Evolutionary conservation across 2,797 vertebrate species (phyloP).

Genomic region (Antennarius maculatus): DNA sequence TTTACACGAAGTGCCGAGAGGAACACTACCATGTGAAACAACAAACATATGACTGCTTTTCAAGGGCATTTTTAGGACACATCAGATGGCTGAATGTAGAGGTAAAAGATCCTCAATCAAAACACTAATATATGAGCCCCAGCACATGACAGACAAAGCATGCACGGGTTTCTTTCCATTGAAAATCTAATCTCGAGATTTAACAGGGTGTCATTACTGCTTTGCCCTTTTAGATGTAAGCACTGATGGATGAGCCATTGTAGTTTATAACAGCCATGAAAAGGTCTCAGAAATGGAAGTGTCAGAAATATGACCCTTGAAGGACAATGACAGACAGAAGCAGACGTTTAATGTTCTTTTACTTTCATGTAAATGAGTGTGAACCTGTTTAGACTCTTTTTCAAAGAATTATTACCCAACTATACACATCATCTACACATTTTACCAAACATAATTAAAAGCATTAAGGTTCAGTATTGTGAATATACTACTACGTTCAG

Average conservation of each 20-base stretch:
- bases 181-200: constrained; percentile 67
- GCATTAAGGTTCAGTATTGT: constrained; percentile 1
- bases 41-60: constrained; percentile 56
- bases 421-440: constrained; percentile 18
- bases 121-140: constrained; percentile 34
- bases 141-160: constrained; percentile 30
- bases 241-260: constrained; percentile 61
- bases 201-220: constrained; percentile 65
- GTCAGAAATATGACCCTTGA: constrained; percentile 52
- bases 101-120: constrained; percentile 26
- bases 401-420: background rate
- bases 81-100: constrained; percentile 39
- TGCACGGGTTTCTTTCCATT: constrained; percentile 46
- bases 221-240: constrained; percentile 53
- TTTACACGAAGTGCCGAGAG: constrained; percentile 43
- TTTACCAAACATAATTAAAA: background rate
- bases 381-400: background rate
- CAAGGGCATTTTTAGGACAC: constrained; percentile 46
- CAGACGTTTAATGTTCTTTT: constrained; percentile 21
- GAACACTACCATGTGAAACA: constrained; percentile 47
- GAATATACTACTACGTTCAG: constrained; percentile 1
- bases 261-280: constrained; percentile 70
- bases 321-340: constrained; percentile 42
- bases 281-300: constrained; percentile 55
- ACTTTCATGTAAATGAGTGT: constrained; percentile 20